phyloP scores from a whole-genome alignment of 1,140 invertebrate species.

The Epicauta chinensis region DNA sequence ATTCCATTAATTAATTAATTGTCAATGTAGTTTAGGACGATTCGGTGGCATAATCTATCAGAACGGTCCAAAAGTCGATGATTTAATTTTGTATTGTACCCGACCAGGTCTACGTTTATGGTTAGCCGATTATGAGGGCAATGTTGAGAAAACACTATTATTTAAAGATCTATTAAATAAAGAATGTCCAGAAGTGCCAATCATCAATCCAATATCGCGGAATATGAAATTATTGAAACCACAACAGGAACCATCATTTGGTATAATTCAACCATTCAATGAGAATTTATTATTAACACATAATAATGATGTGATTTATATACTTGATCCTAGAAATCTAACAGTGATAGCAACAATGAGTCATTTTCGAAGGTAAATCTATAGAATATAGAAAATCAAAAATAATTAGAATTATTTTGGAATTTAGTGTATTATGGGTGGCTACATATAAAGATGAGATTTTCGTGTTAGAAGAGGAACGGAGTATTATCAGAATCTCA shows the following conservation, averaged over 20 bases:
- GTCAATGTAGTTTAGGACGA: constrained; percentile 52
- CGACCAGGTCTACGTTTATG: constrained; percentile 75
- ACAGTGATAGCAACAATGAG: constrained; percentile 48
- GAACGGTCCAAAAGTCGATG: constrained; percentile 47
- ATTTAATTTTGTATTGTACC: constrained; percentile 61
- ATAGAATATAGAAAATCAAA: too few species aligned
- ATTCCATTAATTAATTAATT: constrained; percentile 12
- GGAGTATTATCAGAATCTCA: constrained; percentile 60
- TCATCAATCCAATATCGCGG: constrained; percentile 59
- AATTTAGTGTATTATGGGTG: constrained; percentile 50
- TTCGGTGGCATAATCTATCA: constrained; percentile 59
- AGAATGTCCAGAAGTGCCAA: constrained; percentile 55
- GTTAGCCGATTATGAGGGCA: constrained; percentile 67
- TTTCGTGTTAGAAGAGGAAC: constrained; percentile 65
- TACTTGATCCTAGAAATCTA: constrained; percentile 63
- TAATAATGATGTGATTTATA: constrained; percentile 61
- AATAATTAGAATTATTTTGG: constrained; percentile 20
- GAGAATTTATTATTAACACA: constrained; percentile 69
- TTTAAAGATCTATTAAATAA: constrained; percentile 53
- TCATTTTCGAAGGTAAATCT: constrained; percentile 41
- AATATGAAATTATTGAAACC: constrained; percentile 43
- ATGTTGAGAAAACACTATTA: constrained; percentile 76
- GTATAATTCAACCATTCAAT: constrained; percentile 59
- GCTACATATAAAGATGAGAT: constrained; percentile 70
- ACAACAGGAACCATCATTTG: constrained; percentile 57